Evolutionary conservation across 2,888 invertebrate species (phyloP), one percentile per base, ranked within the genome.

Genomic region (Esperia sulphurella): DNA sequence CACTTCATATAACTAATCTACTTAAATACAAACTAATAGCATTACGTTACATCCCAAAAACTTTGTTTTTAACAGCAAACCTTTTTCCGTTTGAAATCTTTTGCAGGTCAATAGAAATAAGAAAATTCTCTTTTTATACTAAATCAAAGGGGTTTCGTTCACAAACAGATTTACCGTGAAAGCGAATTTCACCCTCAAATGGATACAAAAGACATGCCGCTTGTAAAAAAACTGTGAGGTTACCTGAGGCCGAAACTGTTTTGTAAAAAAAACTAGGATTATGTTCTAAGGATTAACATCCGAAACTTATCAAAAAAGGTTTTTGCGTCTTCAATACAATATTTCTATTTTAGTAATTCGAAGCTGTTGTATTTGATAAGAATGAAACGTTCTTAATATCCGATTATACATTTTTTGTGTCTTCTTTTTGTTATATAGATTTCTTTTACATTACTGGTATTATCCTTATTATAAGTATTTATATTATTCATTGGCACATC

Each of bases 101-200:
- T 65, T 63, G 59, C 64, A 68, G 67, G 69, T 68, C 69, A 72
- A 67, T 55, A 63, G 59, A 67, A 68, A 66, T 61, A 70, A 71
- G 67, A 69, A 73, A 67, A 60, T 58, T 53, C 60, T 58, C 56
- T 66, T 71, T 74, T 76, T 70, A 49, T 66, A 70, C 35, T 35
- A 35, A 71, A 75, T 75, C 74, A 79, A 83, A 79, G 71, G 72
- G 68, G 68, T 78, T 70, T 68, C 67, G 72, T 64, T 51, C 49
- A 55, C 68, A 56, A 65, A 60, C 67, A 68, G 72, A 83, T 83
- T 83, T 83, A 79, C 68, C 76, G 78, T 81, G 68, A 81, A 81
- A 81, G 75, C 76, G 75, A 77, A 76, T 79, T 77, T 70, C 71
- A 71, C 76, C 79, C 76, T 69, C 71, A 67, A 65, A 67, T 59